Conservation (phyloP, 2,888 invertebrate genomes). For the Plagodis pulveraria region DNA sequence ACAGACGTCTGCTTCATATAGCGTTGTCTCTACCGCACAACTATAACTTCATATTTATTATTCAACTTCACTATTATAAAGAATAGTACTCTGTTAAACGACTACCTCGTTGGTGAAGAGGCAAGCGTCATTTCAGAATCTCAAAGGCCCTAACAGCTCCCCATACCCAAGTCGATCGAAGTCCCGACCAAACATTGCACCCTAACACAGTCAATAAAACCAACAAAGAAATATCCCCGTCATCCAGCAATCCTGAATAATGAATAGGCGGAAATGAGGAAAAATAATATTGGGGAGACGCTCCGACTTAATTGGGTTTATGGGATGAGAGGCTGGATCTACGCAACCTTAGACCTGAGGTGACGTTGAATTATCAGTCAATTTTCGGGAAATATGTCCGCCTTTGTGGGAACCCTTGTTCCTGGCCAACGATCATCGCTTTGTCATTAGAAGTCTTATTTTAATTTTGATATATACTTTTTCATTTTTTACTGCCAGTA, state of each 20-base stretch:
- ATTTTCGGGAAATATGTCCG: not conserved
- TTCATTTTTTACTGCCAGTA: too few species aligned
- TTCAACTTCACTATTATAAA: too few species aligned
- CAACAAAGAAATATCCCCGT: conserved; percentile 3
- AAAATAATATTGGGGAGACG: conserved; percentile 7
- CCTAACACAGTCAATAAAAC: not conserved
- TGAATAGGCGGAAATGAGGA: conserved; percentile 4
- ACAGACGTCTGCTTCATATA: too few species aligned
- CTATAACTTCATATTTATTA: too few species aligned
- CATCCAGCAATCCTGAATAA: conserved; percentile 11
- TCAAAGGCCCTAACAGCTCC: not conserved
- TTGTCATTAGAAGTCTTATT: too few species aligned
- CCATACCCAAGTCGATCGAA: not conserved
- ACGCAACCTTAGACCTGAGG: not conserved
- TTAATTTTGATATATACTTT: too few species aligned
- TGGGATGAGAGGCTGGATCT: not conserved
- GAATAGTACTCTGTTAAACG: too few species aligned
- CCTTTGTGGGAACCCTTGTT: not conserved
- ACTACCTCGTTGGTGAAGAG: too few species aligned
- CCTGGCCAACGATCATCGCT: too few species aligned
- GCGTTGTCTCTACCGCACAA: too few species aligned
- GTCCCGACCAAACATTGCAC: conserved; percentile 1
- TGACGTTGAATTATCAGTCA: not conserved
- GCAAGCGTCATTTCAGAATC: not conserved
- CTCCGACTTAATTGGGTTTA: conserved; percentile 11